Base-by-base conservation (phyloP, 2,113 vertebrate species). In the Sitta europaea region DNA sequence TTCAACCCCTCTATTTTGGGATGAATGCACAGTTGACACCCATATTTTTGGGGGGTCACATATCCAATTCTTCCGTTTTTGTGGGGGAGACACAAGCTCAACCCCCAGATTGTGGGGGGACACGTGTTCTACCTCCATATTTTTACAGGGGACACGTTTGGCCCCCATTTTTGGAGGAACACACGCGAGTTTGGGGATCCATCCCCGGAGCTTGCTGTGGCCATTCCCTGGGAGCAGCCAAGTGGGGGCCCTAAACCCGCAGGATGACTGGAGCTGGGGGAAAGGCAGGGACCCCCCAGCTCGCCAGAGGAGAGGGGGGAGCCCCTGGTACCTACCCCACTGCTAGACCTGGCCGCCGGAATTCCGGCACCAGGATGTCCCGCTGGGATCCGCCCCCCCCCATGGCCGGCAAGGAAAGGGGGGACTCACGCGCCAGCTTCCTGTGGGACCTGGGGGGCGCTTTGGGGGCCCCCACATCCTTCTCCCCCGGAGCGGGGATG, bases 391-490 rank as follows among this genome's bases (percentile, higher is more conserved):
- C 67, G 13, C 77, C 75, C 57, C 57, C 63, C 42, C 73, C 92
- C 54, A 17, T 2, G 35, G 23, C 38, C 38, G 15, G 48, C 36
- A 66, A 83, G 58, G 17, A 85, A 88, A 50, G 12, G 33, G 57
- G 71, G 90, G 91, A 98, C 99, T 99, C 97, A 99, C 99, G 98
- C 48, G 98, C 98, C 94, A 98, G 98, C 97, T 99, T 99, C 97
- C 98, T 99, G 97, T 99, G 98, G 43, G 98, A 97, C 96, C 98
- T 98, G 66, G 97, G 97, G 73, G 98, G 89, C 8, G 75, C 0
- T 88, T 79, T 88, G 66, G 75, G 86, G 75, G 50, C 27, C 50
- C 66, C 57, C 75, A 63, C 50, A 23, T 88, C 86, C 86, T 86
- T 98, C 36, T 98, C 97, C 72, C 92, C 91, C 3, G 96, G 86